Conservation (phyloP, 2,797 vertebrate species). For the Enteromius mattozi region DNA sequence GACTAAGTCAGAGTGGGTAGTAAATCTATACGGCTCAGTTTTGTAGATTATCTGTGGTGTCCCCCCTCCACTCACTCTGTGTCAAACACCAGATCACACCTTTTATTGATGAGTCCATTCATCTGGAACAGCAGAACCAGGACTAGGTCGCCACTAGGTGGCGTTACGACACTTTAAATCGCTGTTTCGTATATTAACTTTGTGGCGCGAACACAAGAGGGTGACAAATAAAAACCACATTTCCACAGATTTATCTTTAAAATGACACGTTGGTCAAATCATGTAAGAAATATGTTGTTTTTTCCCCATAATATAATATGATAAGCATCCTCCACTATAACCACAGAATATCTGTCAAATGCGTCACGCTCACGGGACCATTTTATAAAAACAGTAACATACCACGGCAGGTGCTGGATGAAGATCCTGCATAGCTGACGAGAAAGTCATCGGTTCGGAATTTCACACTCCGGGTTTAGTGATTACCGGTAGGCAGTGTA, state of each 20-base stretch:
- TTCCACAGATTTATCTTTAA: not conserved
- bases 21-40: constrained; percentile 57
- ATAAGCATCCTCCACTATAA: not conserved
- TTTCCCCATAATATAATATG: not conserved
- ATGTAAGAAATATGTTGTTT: constrained; percentile 18
- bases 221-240: not conserved
- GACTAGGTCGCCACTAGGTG: constrained; percentile 66
- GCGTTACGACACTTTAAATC: constrained; percentile 41
- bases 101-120: constrained; percentile 17
- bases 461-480: constrained; percentile 53
- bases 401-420: constrained; percentile 66
- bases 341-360: constrained; percentile 48
- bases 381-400: constrained; percentile 37
- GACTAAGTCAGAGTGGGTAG: constrained; percentile 29
- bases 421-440: constrained; percentile 67
- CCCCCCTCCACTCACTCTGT: constrained; percentile 35
- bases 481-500: constrained; percentile 40
- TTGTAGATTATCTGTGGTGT: constrained; percentile 31
- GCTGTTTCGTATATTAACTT: not conserved
- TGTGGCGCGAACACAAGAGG: not conserved
- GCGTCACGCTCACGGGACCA: constrained; percentile 37
- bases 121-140: not conserved
- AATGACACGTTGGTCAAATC: not conserved
- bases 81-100: constrained; percentile 19
- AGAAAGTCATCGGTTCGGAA: constrained; percentile 62